Evolutionary conservation across 1,140 invertebrate species (phyloP).

Genomic region (Zaprionus capensis): DNA sequence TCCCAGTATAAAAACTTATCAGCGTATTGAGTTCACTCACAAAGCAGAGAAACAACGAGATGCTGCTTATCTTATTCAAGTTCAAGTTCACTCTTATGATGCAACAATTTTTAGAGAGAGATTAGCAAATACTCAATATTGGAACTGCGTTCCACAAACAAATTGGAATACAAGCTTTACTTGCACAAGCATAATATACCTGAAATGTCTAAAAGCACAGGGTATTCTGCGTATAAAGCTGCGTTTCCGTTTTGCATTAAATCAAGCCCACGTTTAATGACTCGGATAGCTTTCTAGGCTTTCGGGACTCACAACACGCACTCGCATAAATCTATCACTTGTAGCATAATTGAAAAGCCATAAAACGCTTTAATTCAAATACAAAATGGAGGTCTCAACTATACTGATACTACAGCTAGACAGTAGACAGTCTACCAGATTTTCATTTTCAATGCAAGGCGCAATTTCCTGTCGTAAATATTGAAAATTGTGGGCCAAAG

Average conservation of each 20-base stretch:
- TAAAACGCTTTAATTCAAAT: slow-evolving; percentile 48
- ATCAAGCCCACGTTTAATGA: background rate
- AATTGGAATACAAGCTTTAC: too few species aligned
- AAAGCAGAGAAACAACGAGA: too few species aligned
- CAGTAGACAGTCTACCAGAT: slow-evolving; percentile 23
- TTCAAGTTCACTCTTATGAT: too few species aligned
- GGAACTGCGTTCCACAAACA: too few species aligned
- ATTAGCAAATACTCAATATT: too few species aligned
- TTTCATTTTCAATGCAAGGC: slow-evolving; percentile 66
- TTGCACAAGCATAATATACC: background rate
- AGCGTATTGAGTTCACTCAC: too few species aligned
- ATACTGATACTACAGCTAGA: slow-evolving; percentile 8
- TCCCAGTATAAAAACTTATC: too few species aligned
- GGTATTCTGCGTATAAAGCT: background rate
- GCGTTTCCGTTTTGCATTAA: slow-evolving; percentile 9
- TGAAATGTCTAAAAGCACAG: background rate
- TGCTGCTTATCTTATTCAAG: too few species aligned
- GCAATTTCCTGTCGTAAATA: slow-evolving; percentile 81
- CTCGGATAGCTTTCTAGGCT: slow-evolving; percentile 22
- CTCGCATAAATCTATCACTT: slow-evolving; percentile 72
- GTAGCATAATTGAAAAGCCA: slow-evolving; percentile 61
- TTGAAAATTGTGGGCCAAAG: slow-evolving; percentile 72
- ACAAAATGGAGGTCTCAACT: slow-evolving; percentile 43
- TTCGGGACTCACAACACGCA: slow-evolving; percentile 51
- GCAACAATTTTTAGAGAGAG: too few species aligned